These are phyloP conservation scores for Clivina fossor DNA, from an alignment of 2,888 invertebrate species.

Conservation along the genomic window DNA sequence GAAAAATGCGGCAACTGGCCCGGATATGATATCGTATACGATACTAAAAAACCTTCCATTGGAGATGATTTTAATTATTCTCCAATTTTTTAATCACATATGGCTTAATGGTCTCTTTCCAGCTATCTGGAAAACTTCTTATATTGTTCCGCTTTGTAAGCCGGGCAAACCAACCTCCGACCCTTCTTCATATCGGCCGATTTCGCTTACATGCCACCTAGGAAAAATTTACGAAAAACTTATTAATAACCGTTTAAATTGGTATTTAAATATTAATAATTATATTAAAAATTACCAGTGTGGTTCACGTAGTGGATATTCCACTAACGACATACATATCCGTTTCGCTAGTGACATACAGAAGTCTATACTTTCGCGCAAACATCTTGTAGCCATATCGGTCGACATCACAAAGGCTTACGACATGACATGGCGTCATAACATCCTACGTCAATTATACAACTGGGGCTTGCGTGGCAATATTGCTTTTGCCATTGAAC, in stretches of 20 bases:
- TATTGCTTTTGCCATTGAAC: too few species aligned
- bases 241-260: constrained; percentile 2
- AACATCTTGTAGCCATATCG: not conserved
- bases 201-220: constrained; percentile 3
- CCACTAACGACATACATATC: not conserved
- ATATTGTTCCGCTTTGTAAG: not conserved
- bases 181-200: not conserved
- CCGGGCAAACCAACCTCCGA: not conserved
- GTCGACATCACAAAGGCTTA: not conserved
- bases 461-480: constrained; percentile 3
- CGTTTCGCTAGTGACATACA: not conserved
- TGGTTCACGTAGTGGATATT: not conserved
- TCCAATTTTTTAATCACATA: too few species aligned
- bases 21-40: too few species aligned
- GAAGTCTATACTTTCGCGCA: not conserved
- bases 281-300: not conserved
- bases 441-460: not conserved
- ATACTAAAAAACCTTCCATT: too few species aligned
- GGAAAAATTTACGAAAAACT: constrained; percentile 1
- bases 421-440: constrained; percentile 1
- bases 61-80: too few species aligned
- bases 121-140: too few species aligned
- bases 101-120: too few species aligned
- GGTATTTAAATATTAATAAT: not conserved
- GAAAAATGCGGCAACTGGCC: too few species aligned